Base-by-base conservation (phyloP, 2,888 invertebrate species). In the Brachyptera risi region DNA sequence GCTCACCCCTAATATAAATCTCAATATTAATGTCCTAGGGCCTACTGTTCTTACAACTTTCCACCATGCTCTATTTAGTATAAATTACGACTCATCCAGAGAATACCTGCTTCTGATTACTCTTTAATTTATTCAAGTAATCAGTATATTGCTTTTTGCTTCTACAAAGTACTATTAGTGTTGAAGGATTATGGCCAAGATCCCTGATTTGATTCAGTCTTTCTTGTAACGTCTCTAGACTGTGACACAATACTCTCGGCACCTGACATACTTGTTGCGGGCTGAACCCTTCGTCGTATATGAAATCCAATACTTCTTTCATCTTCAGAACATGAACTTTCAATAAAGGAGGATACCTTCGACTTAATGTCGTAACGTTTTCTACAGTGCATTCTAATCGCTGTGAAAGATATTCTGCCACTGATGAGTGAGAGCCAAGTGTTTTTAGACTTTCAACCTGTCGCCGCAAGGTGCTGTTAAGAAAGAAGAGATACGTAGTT, bases 311-410 rank as follows among this genome's bases (percentile, higher is more conserved):
- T 63, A 83, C 80, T 62, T 78, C 75, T 72, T 83, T 83, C 65
- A 82, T 82, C 77, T 84, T 84, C 3, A 77, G 78, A 1, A 80
- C 81, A 65, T 83, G 75, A 47, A 82, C 80, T 49, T 75, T 77
- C 63, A 76, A 73, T 4, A 83, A 73, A 57, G 77, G 74, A n/a
- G 82, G 82, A 69, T 80, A 75, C 71, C 72, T 81, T 17, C 69
- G 56, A 70, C 76, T 79, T 68, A 84, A 79, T 3, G 75, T 73
- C 68, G 78, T 76, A n/a, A 82, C 73, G 59, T 71, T 74, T 44
- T 76, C 75, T 1, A 73, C 66, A 42, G 76, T 73, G 26, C 78
- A 80, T 40, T 78, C 77, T 40, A 84, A 69, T 44, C 83, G 74
- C 60, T 79, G 73, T 2, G 81, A 79, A 49, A 84, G 67, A 68